phyloP scores from a whole-genome alignment of 1,140 invertebrate genomes.

The Leptonema lineaticorne region DNA sequence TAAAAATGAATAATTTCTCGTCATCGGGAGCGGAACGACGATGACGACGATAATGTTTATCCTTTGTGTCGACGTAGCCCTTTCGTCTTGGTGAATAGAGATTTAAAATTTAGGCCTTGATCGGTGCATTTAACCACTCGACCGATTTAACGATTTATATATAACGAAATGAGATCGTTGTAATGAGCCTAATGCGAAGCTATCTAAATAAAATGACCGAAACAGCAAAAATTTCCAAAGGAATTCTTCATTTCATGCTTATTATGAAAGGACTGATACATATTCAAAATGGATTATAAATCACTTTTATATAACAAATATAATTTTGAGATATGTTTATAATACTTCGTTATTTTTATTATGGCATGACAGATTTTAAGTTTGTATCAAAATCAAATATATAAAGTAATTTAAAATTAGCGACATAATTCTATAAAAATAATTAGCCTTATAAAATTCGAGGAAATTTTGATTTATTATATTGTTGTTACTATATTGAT shows the following conservation, averaged over 20 bases:
- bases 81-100: slow-evolving; percentile 15
- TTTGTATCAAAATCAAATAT: too few species aligned
- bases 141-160: slow-evolving; percentile 9
- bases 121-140: slow-evolving; percentile 14
- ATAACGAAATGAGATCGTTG: background rate
- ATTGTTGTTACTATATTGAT: too few species aligned
- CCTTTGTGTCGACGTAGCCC: slow-evolving; percentile 30
- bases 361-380: too few species aligned
- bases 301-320: too few species aligned
- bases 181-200: slow-evolving; percentile 13
- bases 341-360: too few species aligned
- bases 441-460: too few species aligned
- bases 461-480: too few species aligned
- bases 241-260: slow-evolving; percentile 41
- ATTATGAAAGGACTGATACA: too few species aligned
- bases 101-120: background rate
- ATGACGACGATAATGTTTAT: slow-evolving; percentile 17
- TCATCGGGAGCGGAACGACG: slow-evolving; percentile 19
- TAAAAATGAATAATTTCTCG: slow-evolving; percentile 29
- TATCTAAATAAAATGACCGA: slow-evolving; percentile 29
- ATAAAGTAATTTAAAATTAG: too few species aligned
- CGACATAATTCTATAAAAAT: too few species aligned
- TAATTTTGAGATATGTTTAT: too few species aligned
- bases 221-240: slow-evolving; percentile 37
- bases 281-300: too few species aligned